Conservation (phyloP, 1,140 invertebrate genomes). For the Temnothorax nylanderi region DNA sequence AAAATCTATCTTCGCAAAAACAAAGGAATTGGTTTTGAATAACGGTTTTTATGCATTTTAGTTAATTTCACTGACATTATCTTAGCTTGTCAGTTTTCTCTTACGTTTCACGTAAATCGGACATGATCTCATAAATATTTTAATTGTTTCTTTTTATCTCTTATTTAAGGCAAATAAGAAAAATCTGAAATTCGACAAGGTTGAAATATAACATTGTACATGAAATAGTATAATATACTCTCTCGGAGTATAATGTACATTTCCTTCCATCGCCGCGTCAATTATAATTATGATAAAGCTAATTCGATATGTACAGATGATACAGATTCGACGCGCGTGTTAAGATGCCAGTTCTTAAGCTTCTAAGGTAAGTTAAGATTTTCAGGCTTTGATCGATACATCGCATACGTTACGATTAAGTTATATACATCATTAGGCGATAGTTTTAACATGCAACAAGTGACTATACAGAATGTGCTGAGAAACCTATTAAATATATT, state of each 20-base stretch:
- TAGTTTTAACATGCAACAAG: conserved; percentile 36
- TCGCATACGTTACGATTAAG: background rate
- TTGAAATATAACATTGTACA: background rate
- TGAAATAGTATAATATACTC: background rate
- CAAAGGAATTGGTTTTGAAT: background rate
- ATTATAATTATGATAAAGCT: background rate
- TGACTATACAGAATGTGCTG: conserved; percentile 32
- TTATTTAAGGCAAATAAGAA: background rate
- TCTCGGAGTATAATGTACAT: background rate
- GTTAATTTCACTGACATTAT: background rate
- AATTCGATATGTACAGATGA: conserved; percentile 2
- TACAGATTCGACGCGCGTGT: background rate
- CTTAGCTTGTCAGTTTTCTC: background rate
- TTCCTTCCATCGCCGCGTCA: background rate
- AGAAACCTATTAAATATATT: background rate
- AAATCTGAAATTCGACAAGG: background rate
- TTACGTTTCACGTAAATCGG: background rate
- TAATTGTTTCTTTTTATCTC: background rate
- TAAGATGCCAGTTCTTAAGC: conserved; percentile 9
- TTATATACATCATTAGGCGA: conserved; percentile 27
- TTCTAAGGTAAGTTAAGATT: background rate
- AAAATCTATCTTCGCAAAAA: background rate
- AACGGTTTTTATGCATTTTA: background rate
- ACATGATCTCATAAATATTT: background rate
- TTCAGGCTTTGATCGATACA: background rate